A percentile compares a stretch with the other conserved stretches of the same genome.
phyloP scores from a whole-genome alignment of 2,113 vertebrate genomes.

The Passerina amoena region DNA sequence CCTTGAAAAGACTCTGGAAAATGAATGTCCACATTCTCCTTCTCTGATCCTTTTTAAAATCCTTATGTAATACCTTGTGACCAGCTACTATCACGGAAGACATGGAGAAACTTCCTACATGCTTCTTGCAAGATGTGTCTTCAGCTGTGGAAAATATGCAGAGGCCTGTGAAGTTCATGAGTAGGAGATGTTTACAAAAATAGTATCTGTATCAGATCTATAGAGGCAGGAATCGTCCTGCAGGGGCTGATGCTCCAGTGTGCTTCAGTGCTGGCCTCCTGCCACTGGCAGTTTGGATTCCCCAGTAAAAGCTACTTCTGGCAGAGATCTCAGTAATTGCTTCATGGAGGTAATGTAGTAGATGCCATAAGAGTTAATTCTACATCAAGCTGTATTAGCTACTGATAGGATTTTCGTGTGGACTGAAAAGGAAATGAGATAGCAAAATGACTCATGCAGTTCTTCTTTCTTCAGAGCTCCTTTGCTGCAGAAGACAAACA shows the following conservation, averaged over 20 bases:
- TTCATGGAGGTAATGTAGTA: conserved; percentile 17
- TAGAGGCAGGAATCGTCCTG: conserved; percentile 19
- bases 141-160: conserved; percentile 1
- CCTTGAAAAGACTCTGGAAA: background rate
- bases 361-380: conserved; percentile 56
- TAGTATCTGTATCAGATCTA: conserved; percentile 20
- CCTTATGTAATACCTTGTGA: background rate
- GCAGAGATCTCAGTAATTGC: conserved; percentile 24
- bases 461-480: background rate
- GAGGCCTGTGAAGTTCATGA: background rate
- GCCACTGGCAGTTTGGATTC: conserved; percentile 42
- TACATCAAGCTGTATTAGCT: conserved; percentile 51
- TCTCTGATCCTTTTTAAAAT: background rate
- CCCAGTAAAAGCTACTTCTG: conserved; percentile 41
- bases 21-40: background rate
- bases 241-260: background rate
- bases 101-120: background rate
- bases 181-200: conserved; percentile 40
- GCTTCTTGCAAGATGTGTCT: background rate
- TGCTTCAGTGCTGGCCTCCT: conserved; percentile 33
- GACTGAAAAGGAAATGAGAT: conserved; percentile 37
- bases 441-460: conserved; percentile 39
- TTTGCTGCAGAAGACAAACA: conserved; percentile 16
- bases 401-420: conserved; percentile 45
- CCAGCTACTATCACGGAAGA: background rate